These are phyloP conservation scores for Nyctereutes procyonoides DNA, from an alignment of 2,113 vertebrate species.

Conservation along the genomic window DNA sequence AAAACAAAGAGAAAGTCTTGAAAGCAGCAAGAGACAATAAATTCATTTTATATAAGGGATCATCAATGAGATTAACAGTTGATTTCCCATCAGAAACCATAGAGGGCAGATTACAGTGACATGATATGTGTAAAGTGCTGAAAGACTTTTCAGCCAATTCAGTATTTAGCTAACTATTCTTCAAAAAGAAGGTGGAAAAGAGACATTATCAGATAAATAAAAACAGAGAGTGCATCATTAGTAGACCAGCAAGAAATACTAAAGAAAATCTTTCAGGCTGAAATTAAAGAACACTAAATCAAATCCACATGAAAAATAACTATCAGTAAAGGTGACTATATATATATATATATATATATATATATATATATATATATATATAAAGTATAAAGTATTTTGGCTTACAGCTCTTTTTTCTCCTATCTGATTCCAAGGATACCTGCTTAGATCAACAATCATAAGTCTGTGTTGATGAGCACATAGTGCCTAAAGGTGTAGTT, in stretches of 20 bases:
- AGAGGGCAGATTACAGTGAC: not conserved
- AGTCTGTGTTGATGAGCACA: not conserved
- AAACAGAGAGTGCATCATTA: not conserved
- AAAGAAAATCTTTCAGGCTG: not conserved
- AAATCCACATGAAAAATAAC: not conserved
- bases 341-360: not conserved
- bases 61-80: not conserved
- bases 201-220: not conserved
- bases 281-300: not conserved
- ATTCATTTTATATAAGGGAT: not conserved
- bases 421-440: conserved; percentile 9
- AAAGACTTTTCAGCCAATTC: not conserved
- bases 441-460: conserved; percentile 14
- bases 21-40: not conserved
- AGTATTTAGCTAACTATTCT: not conserved
- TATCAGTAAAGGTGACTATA: not conserved
- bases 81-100: not conserved
- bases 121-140: not conserved
- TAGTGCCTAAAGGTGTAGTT: not conserved
- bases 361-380: not conserved
- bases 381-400: not conserved
- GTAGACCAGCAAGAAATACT: not conserved
- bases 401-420: not conserved
- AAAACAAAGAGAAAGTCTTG: not conserved
- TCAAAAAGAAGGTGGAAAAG: not conserved